A percentile compares a stretch with the other conserved stretches of the same genome.
These are phyloP conservation scores for Tinamus major DNA, from an alignment of 2,797 vertebrate species.

Conservation along the genomic window DNA sequence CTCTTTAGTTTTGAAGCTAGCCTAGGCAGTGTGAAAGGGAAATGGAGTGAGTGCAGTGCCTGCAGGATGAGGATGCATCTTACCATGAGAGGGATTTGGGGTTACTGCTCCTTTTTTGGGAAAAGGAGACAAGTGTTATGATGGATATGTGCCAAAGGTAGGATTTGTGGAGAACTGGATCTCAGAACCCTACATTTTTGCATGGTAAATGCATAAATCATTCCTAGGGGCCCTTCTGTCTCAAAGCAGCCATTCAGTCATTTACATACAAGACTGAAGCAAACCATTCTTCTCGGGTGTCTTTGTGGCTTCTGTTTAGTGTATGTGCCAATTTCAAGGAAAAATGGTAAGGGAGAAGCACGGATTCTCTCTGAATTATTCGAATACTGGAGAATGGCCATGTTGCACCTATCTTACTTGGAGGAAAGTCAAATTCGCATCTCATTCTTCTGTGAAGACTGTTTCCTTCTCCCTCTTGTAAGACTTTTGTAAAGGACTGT, in stretches of 20 bases:
- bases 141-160: rapidly evolving
- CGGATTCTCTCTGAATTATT: not conserved
- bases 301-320: not conserved
- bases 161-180: not conserved
- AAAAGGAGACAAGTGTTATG: not conserved
- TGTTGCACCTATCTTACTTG: not conserved
- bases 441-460: not conserved
- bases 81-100: rapidly evolving
- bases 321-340: not conserved
- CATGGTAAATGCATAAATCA: not conserved
- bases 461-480: not conserved
- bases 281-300: not conserved
- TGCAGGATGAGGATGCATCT: rapidly evolving
- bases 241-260: not conserved
- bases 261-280: not conserved
- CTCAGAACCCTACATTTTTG: not conserved
- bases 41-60: rapidly evolving
- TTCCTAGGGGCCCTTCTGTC: not conserved
- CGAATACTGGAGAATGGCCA: not conserved
- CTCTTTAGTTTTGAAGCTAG: not conserved
- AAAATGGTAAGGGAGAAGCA: not conserved
- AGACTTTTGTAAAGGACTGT: not conserved
- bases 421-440: not conserved
- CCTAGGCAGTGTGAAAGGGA: rapidly evolving
- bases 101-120: not conserved